Evolutionary conservation across 2,113 vertebrate species (phyloP).

Genomic region (Aegithalos caudatus): DNA sequence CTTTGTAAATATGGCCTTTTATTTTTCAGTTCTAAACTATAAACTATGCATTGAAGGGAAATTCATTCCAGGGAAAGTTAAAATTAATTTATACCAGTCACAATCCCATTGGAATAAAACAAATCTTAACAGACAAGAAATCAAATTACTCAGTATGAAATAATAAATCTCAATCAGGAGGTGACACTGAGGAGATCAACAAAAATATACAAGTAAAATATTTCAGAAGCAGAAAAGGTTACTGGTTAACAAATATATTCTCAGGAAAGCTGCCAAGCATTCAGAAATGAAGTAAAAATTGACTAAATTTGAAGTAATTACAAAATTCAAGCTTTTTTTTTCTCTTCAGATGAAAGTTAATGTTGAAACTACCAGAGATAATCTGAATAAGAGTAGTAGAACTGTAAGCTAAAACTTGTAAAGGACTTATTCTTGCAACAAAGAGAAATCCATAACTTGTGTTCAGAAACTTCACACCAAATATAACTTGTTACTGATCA

Average conservation of each 20-base stretch:
- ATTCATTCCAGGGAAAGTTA: background rate
- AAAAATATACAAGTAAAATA: background rate
- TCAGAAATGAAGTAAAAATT: background rate
- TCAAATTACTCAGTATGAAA: slow-evolving; percentile 44
- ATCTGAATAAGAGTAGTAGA: background rate
- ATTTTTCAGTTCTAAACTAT: background rate
- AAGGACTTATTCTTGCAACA: background rate
- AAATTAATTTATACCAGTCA: background rate
- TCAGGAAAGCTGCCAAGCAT: slow-evolving; percentile 3
- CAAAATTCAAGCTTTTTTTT: background rate
- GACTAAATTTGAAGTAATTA: slow-evolving; percentile 3
- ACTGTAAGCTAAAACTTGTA: background rate
- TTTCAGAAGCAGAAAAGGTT: background rate
- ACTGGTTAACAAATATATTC: slow-evolving; percentile 8
- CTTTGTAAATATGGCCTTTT: background rate
- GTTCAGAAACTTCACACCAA: background rate
- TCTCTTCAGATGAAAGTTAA: background rate
- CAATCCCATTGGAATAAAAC: background rate
- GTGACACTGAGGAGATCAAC: slow-evolving; percentile 23
- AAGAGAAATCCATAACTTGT: background rate
- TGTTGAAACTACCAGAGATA: background rate
- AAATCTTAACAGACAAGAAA: slow-evolving; percentile 50
- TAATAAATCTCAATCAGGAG: slow-evolving; percentile 38
- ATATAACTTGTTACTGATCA: background rate
- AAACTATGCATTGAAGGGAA: background rate